Conservation (phyloP, 2,113 vertebrate genomes). For the Sander vitreus region DNA sequence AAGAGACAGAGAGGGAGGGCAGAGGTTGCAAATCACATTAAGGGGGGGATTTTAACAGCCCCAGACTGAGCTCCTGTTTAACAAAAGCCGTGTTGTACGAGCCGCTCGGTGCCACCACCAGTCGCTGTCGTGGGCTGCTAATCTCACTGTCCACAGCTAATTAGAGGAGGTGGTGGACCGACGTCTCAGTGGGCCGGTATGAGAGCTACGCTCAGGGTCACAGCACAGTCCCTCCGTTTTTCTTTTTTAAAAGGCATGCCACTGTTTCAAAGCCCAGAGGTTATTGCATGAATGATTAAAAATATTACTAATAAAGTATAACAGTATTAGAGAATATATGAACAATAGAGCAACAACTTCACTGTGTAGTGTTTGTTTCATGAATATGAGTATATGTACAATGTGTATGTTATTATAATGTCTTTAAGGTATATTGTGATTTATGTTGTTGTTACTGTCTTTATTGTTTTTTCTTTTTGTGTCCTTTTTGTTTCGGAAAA, state of each 20-base stretch:
- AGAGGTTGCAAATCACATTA: slow-evolving; percentile 75
- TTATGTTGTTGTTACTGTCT: too few relatives aligned
- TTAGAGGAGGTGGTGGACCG: slow-evolving; percentile 60
- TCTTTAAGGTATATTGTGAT: too few relatives aligned
- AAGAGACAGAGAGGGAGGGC: slow-evolving; percentile 27
- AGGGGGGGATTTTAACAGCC: slow-evolving; percentile 54
- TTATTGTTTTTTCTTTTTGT: too few relatives aligned
- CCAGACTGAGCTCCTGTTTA: slow-evolving; percentile 45
- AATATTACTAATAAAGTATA: neutral
- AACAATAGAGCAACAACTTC: too few relatives aligned
- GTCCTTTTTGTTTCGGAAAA: too few relatives aligned
- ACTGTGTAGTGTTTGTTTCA: too few relatives aligned
- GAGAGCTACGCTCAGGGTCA: slow-evolving; percentile 46
- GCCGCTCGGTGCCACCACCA: slow-evolving; percentile 49
- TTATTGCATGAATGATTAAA: neutral
- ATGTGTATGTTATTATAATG: too few relatives aligned
- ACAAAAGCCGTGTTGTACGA: slow-evolving; percentile 76
- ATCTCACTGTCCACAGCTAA: slow-evolving; percentile 69
- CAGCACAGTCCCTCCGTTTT: slow-evolving; percentile 3
- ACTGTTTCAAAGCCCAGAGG: neutral
- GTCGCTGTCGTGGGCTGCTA: slow-evolving; percentile 57
- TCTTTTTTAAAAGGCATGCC: neutral
- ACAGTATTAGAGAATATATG: too few relatives aligned
- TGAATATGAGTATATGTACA: too few relatives aligned
- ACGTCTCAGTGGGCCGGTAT: slow-evolving; percentile 27